phyloP scores from a whole-genome alignment of 2,113 vertebrate species.

The Oxyura jamaicensis region DNA sequence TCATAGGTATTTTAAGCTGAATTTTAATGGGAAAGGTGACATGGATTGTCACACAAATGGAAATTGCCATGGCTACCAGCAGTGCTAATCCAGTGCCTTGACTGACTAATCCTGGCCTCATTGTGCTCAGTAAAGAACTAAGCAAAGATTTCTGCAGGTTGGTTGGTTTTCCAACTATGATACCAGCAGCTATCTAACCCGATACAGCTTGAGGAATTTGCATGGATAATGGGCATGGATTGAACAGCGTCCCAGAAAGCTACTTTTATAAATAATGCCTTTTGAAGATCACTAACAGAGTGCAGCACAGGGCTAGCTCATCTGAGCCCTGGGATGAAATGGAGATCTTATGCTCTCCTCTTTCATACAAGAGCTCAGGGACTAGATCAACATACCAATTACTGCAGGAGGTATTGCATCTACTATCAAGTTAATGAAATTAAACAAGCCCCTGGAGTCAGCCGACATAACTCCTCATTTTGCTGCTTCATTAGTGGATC shows the following conservation, averaged over 20 bases:
- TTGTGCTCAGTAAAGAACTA: conserved; percentile 63
- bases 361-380: conserved; percentile 43
- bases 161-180: conserved; percentile 52
- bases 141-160: conserved; percentile 61
- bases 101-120: conserved; percentile 72
- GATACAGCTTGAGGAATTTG: conserved; percentile 63
- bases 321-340: conserved; percentile 46
- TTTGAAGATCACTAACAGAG: conserved; percentile 64
- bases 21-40: conserved; percentile 74
- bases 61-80: conserved; percentile 72
- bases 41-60: conserved; percentile 68
- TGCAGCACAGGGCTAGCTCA: background rate
- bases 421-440: conserved; percentile 70
- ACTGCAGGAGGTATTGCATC: conserved; percentile 49
- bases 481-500: conserved; percentile 57
- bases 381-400: conserved; percentile 64
- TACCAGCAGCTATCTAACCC: conserved; percentile 55
- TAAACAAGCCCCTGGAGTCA: conserved; percentile 51
- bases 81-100: conserved; percentile 53
- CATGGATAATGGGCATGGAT: conserved; percentile 58
- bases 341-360: conserved; percentile 34
- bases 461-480: conserved; percentile 13
- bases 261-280: conserved; percentile 58
- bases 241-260: conserved; percentile 55
- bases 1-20: conserved; percentile 71